Base-by-base conservation (phyloP, 2,888 invertebrate species). In the Melinopterus prodromus region DNA sequence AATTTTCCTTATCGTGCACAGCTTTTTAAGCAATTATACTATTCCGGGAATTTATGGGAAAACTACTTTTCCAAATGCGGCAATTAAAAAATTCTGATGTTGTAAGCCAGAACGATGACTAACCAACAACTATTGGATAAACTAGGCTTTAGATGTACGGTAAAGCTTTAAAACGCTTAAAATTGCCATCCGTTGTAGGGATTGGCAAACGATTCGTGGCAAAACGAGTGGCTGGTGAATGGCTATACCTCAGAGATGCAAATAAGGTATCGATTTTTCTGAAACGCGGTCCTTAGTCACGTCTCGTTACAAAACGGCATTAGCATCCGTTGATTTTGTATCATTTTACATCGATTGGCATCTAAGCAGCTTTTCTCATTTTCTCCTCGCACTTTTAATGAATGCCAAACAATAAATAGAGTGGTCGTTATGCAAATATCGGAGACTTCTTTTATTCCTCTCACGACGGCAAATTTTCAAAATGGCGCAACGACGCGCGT, bases 251-350 rank as follows among this genome's bases (percentile, higher is more conserved):
- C 12, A 53, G 7, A 53, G 53, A 53, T 53, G 53, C 53, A 53
- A 53, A 53, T 53, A 53, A 53, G 53, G 53, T 53, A 53, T 53
- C 53, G 53, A 53, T 53, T 53, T 53, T 53, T 53, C 3, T 12
- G 12, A 6, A 12, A 53, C 53, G 53, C 1, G 53, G 53, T 53
- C 53, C 53, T 53, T 53, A 53, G 53, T 7, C 53, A 53, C 53
- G 53, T 53, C 53, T 53, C 53, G 53, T 53, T 53, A 53, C 53
- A 53, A 53, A 53, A 53, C 53, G 53, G 53, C 53, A 53, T 53
- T 53, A 53, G 53, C 53, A 12, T 9, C 53, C 7, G 53, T 53
- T 53, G 53, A 53, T 53, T 53, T 53, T 53, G 53, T 53, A 53
- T 53, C 53, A 53, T 53, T 53, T 53, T 53, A 53, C 53, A 53